Evolutionary conservation across 2,113 vertebrate genomes (phyloP).

Genomic region (Otus sunia): DNA sequence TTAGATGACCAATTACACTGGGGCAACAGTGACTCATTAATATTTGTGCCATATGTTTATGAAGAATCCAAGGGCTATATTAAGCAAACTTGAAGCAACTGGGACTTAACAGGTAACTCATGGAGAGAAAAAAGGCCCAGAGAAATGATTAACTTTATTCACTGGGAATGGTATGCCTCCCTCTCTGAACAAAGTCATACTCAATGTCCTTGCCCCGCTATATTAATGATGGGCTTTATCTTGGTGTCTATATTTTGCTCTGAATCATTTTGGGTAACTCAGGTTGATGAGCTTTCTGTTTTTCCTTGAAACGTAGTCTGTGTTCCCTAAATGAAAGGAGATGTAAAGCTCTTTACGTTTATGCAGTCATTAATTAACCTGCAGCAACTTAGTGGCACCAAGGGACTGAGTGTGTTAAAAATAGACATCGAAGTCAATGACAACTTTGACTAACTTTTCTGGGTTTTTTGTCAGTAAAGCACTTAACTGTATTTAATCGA

Average conservation of each 20-base stretch:
- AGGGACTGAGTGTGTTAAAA: constrained; percentile 42
- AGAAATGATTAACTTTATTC: constrained; percentile 43
- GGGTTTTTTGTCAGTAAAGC: background rate
- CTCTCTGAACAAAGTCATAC: background rate
- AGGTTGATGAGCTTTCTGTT: constrained; percentile 35
- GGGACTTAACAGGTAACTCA: constrained; percentile 46
- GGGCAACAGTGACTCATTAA: constrained; percentile 58
- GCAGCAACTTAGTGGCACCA: constrained; percentile 7
- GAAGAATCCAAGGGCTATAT: constrained; percentile 43
- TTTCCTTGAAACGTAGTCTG: background rate
- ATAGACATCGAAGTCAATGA: constrained; percentile 14
- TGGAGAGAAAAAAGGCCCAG: background rate
- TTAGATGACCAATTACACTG: constrained; percentile 59
- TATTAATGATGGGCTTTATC: background rate
- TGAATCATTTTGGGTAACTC: constrained; percentile 12
- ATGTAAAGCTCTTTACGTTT: constrained; percentile 31
- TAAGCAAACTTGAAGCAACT: constrained; percentile 48
- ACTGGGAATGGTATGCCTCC: background rate
- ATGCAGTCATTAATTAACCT: constrained; percentile 51
- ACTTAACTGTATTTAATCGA: constrained; percentile 36
- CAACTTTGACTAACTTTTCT: constrained; percentile 46
- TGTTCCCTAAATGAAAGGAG: constrained; percentile 15
- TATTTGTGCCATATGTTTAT: constrained; percentile 65
- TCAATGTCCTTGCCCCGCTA: background rate
- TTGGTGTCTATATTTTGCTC: background rate